Percentiles rank a stretch among this genome's conserved stretches.
These are phyloP conservation scores for Himalopsyche kuldschensis DNA, from an alignment of 2,888 invertebrate species.

Conservation along the genomic window DNA sequence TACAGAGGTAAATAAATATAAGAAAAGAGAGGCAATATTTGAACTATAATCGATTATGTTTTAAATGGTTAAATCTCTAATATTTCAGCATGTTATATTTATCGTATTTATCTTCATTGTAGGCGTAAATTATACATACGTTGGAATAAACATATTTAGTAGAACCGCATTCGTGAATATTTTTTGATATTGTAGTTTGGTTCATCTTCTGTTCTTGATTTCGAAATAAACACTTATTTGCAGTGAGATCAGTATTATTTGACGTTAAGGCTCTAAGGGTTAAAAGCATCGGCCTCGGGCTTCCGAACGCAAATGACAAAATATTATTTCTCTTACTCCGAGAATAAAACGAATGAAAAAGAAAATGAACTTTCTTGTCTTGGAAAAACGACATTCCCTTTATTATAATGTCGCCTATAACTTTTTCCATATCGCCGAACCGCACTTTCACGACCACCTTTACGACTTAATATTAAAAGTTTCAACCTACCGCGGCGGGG, in stretches of 20 bases:
- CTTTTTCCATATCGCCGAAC: conserved; percentile 4
- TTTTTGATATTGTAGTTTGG: no score
- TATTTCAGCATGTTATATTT: no score
- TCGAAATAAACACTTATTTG: no score
- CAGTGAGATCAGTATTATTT: background rate
- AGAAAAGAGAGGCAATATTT: no score
- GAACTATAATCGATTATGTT: no score
- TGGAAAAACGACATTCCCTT: conserved; percentile 1
- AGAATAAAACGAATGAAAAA: background rate
- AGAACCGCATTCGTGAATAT: no score
- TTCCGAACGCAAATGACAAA: conserved; percentile 13
- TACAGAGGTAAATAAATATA: no score
- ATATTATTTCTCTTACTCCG: conserved; percentile 12
- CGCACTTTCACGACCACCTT: conserved; percentile 4
- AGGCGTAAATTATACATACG: no score
- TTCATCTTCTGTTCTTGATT: no score
- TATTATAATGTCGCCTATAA: conserved; percentile 1
- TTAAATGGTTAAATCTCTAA: no score
- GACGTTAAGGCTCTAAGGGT: background rate
- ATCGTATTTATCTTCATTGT: no score
- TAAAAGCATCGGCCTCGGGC: background rate
- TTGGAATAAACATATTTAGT: no score
- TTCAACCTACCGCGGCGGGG: background rate
- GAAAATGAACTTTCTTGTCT: conserved; percentile 3
- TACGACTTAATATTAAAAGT: conserved; percentile 6